Evolutionary conservation across 1,140 invertebrate species (phyloP), one percentile per base, ranked within the genome.

Genomic region (Drosophila subobscura): DNA sequence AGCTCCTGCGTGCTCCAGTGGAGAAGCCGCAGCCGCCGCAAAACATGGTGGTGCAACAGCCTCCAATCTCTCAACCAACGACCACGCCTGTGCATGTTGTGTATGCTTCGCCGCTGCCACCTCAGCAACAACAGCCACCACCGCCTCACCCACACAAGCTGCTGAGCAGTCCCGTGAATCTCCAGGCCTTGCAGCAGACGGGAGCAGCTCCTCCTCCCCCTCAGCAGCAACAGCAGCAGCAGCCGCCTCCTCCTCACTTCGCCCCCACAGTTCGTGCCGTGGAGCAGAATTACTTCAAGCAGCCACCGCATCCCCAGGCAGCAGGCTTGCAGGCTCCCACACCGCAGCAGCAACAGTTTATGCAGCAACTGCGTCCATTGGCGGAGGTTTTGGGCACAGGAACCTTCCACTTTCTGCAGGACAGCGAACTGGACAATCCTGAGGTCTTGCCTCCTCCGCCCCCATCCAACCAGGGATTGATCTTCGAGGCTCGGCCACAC

Each of bases 391-490:
- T 96, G 57, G 90, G 90, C 22, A 71, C 80, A 54, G 94, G 95
- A 58, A 95, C 94, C 79, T 96, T 96, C 90, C 95, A 94, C 89
- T 96, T 96, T 79, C 92, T 96, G 20, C 94, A 96, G 92, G 95
- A 96, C 77, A 96, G 95, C 42, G 95, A 96, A 91, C 93, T 96
- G 51, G 95, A 96, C 89, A 93, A 94, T 42, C 94, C 95, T 0
- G 93, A 95, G 22, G 42, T 81, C 16, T 41, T 61, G 40, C 57
- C 66, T n/a, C 70, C 54, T 10, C 67, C 64, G 20, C 92, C 84
- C 23, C 44, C 71, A 40, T 20, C 75, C 41, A 76, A 72, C 33
- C 42, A 72, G 25, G 72, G 78, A 46, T 57, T 89, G 40, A 72
- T 85, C 2, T 90, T 89, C 20, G 85, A 86, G 37, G 65, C 72